Evolutionary conservation across 2,888 invertebrate species (phyloP).

Genomic region (Acleris holmiana): DNA sequence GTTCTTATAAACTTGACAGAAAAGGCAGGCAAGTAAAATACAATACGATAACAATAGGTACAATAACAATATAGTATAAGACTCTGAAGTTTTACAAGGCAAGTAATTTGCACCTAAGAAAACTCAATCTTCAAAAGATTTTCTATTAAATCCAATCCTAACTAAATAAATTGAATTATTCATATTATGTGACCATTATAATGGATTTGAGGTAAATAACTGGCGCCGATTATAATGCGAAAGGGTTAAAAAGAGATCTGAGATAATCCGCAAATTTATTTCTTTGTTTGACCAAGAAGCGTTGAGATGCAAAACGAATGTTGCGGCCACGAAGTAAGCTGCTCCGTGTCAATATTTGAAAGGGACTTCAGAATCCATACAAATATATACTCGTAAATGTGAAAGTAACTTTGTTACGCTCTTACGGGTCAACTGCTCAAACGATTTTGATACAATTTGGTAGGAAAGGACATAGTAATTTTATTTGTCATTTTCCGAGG

Average conservation of each 20-base stretch:
- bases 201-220: conserved; percentile 8
- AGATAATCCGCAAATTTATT: conserved; percentile 6
- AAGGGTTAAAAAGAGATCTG: conserved; percentile 2
- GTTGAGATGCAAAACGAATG: conserved; percentile 22
- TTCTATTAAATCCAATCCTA: neutral
- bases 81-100: neutral
- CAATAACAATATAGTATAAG: too few species aligned
- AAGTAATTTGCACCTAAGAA: neutral
- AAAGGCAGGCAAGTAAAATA: too few species aligned
- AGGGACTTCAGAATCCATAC: too few species aligned
- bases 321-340: conserved; percentile 21
- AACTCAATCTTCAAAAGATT: neutral
- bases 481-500: too few species aligned
- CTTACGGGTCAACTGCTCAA: too few species aligned
- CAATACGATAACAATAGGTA: too few species aligned
- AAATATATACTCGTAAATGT: too few species aligned
- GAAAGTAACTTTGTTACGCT: too few species aligned
- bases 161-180: conserved; percentile 11
- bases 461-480: too few species aligned
- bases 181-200: neutral
- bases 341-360: neutral
- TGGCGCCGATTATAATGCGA: conserved; percentile 6
- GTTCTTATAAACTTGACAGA: too few species aligned
- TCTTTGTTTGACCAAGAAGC: conserved; percentile 31
- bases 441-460: too few species aligned